phyloP scores from a whole-genome alignment of 2,113 vertebrate species.

The Urocitellus parryii region DNA sequence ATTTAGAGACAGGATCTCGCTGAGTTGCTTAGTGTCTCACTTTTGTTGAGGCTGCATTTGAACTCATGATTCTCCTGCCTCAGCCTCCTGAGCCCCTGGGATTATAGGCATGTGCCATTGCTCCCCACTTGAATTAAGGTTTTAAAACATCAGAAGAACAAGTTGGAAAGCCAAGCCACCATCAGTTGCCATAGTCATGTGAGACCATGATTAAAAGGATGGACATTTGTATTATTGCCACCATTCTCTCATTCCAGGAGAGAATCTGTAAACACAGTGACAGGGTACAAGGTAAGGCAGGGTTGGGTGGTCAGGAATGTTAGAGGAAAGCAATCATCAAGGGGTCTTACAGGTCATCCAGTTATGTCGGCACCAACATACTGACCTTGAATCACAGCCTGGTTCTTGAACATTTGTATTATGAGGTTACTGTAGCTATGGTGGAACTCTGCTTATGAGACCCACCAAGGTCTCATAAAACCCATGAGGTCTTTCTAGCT shows the following conservation, averaged over 20 bases:
- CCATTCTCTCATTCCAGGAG: neutral
- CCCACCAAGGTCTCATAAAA: neutral
- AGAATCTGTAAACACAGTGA: neutral
- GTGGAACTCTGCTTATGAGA: neutral
- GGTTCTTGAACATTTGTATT: neutral
- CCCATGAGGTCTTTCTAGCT: neutral
- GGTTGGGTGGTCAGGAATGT: neutral
- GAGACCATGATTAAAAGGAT: neutral
- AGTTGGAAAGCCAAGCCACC: neutral
- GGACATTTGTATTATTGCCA: neutral
- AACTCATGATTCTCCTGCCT: no score
- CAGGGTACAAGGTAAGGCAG: neutral
- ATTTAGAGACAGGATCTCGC: no score
- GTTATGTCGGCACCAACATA: neutral
- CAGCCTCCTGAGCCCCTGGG: no score
- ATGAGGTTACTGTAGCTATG: neutral
- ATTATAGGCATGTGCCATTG: no score
- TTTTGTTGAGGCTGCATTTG: no score
- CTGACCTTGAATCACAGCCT: neutral
- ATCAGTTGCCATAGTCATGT: neutral
- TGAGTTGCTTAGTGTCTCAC: no score
- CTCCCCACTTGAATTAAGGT: no score
- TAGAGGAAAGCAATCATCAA: neutral
- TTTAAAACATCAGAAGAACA: slow-evolving; percentile 34
- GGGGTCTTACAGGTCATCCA: neutral